A percentile compares a stretch with the other conserved stretches of the same genome.
Evolutionary conservation across 2,797 vertebrate species (phyloP).

Genomic region (Serranus cabrilla): DNA sequence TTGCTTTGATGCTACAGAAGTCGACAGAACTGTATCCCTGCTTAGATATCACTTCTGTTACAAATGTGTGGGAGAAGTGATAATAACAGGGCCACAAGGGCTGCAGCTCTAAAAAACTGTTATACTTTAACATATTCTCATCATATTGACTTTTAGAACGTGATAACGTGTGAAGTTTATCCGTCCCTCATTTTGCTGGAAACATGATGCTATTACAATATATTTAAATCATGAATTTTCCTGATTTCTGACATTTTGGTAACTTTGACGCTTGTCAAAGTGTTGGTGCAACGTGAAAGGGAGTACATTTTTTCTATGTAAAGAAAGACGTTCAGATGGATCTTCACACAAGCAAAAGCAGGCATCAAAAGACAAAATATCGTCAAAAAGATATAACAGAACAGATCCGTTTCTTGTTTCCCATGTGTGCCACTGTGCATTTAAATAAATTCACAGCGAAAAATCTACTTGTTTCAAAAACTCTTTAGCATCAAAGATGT

Average conservation of each 20-base stretch:
- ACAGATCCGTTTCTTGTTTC: background rate
- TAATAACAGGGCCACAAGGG: constrained; percentile 39
- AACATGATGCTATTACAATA: background rate
- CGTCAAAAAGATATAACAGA: background rate
- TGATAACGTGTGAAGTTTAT: background rate
- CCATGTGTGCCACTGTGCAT: background rate
- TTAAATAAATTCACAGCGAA: background rate
- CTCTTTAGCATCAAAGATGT: too few species aligned
- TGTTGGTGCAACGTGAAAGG: background rate
- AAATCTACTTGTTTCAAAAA: background rate
- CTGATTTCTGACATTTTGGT: background rate
- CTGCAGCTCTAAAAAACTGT: constrained; percentile 29
- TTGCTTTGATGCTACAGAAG: constrained; percentile 1
- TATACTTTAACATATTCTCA: constrained; percentile 23
- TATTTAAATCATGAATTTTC: background rate
- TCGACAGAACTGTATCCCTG: background rate
- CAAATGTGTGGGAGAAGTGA: constrained; percentile 43
- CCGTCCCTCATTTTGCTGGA: background rate
- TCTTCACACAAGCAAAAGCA: background rate
- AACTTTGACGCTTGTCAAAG: background rate
- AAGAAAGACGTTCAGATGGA: too few species aligned
- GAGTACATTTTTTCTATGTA: background rate
- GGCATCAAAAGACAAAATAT: background rate
- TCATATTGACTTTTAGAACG: background rate
- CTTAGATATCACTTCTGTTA: constrained; percentile 20